Evolutionary conservation across 2,113 vertebrate species (phyloP), one percentile per base, ranked within the genome.

Genomic region (Salvelinus fontinalis): DNA sequence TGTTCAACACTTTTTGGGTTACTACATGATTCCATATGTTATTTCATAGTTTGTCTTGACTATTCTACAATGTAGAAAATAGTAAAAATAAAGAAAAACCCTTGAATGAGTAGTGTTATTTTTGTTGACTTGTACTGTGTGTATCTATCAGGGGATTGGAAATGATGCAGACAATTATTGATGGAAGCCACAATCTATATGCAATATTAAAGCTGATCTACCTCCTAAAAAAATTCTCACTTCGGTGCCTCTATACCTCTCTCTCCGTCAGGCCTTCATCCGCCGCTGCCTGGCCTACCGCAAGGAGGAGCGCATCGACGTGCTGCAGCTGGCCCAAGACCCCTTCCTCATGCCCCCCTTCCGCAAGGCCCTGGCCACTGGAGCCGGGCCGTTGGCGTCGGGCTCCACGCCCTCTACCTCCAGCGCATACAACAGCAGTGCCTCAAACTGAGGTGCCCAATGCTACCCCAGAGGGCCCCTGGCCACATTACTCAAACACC

Each of bases 271-370:
- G 97, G 96, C 96, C 0, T 98, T 98, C 86, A 98, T 98, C 87
- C 94, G 97, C 54, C 95, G 97, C 49, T 98, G 97, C 81, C 85
- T 98, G 87, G 96, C 97, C 60, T 98, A 98, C 90, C 95, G 95
- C 73, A 98, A 98, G 86, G 97, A 97, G 90, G 97, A 98, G 73
- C 93, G 97, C 44, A 96, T 97, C 77, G 96, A 97, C 70, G 97
- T 98, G 78, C 95, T 95, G 83, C 96, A 97, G 92, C 85, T 98
- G 90, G 94, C 97, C 86, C 95, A 94, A 80, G 97, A 98, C 89
- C 95, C 96, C 0, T 98, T 97, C 92, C 91, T 98, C 75, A 94
- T 96, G 94, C 97, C 97, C 77, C 95, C 96, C 79, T 96, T 97
- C 84, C 95, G 97, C 74, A 97, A 97, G 87, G 95, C 96, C 1